Conservation (phyloP, 2,888 invertebrate species). For the Coelinius sp. region DNA sequence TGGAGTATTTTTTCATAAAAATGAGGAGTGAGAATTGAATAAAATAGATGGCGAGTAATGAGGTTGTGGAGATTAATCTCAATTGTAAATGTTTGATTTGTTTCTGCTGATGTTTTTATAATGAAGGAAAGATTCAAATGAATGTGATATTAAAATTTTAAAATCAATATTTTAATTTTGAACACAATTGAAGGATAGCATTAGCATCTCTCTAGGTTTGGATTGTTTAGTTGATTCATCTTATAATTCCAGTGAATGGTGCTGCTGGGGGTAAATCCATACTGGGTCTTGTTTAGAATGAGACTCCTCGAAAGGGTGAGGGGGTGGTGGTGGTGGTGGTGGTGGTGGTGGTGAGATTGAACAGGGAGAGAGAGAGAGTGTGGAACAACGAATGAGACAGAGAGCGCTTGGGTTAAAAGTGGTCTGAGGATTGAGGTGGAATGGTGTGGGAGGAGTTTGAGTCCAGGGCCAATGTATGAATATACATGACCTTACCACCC, state of each 20-base stretch:
- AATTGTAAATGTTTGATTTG: background rate
- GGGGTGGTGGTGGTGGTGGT: constrained; percentile 54
- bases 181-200: background rate
- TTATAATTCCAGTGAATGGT: constrained; percentile 53
- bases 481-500: constrained; percentile 69
- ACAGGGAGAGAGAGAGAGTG: constrained; percentile 62
- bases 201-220: no score
- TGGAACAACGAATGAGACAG: constrained; percentile 33
- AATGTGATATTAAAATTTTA: background rate
- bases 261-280: constrained; percentile 52
- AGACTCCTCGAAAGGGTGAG: constrained; percentile 51
- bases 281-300: constrained; percentile 28
- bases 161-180: background rate
- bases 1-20: background rate
- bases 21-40: constrained; percentile 13
- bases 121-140: background rate
- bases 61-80: constrained; percentile 64
- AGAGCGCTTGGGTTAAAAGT: constrained; percentile 26
- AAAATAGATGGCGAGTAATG: constrained; percentile 67
- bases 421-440: constrained; percentile 24
- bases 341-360: constrained; percentile 54
- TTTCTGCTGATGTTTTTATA: background rate
- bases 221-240: constrained; percentile 29
- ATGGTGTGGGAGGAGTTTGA: constrained; percentile 48
- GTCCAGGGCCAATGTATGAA: constrained; percentile 67